Base-by-base conservation (phyloP, 2,888 invertebrate species). In the Cloeon dipterum region DNA sequence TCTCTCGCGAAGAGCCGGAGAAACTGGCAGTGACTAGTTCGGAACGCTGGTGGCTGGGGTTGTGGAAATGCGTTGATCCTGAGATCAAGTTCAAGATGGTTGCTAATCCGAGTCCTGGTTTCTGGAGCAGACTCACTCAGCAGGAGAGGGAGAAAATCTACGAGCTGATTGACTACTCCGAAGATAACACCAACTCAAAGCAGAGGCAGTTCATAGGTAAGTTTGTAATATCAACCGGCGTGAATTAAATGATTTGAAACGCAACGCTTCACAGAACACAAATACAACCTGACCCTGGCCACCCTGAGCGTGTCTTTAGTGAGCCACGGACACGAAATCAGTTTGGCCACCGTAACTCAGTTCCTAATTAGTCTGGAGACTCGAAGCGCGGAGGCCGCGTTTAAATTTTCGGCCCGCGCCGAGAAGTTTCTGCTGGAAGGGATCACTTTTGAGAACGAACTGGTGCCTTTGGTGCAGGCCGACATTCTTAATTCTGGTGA, bases 351-450 rank as follows among this genome's bases (percentile, higher is more conserved):
- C 0, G 51, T 81, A 41, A 74, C 76, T 1, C 78, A 81, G 54
- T 68, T 76, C 46, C 58, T 74, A 14, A 65, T 68, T 1, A 74
- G 73, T 3, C 48, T 74, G 40, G 75, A 76, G 47, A 71, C 72
- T 3, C 59, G 73, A 49, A 71, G 75, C 3, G 66, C 68, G 1
- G 66, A 68, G 13, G 65, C 66, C 43, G 72, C 74, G 7, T 73
- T 68, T 48, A 74, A 74, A 60, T 43, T 75, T 18, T 72, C 74
- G 34, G 66, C 68, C 3, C 60, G 75, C 36, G 68, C 78, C 8
- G 81, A 82, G 52, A 77, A 75, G 49, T 62, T 81, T 41, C 70
- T 77, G 1, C 56, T 79, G 5, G 81, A 82, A 55, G 81, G 78
- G 1, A 66, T 70, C 3, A 72, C 71, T 4, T 59, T 68, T 0